These are phyloP conservation scores for Adela reaumurella DNA, from an alignment of 2,888 invertebrate species.

Conservation along the genomic window DNA sequence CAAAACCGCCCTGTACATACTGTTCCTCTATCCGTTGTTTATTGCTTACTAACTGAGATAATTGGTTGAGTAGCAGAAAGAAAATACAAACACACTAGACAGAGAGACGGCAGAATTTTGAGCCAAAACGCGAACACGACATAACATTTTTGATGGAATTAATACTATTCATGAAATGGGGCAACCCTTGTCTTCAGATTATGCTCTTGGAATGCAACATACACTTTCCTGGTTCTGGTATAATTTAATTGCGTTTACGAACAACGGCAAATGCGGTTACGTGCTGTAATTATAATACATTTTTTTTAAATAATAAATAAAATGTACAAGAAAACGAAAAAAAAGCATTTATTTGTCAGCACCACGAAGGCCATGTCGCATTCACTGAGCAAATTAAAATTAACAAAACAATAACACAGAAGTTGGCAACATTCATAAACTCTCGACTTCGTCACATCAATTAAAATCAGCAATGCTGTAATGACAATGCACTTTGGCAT, in stretches of 20 bases:
- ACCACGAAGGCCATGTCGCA: neutral
- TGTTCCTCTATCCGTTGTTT: constrained; percentile 11
- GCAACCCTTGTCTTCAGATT: constrained; percentile 50
- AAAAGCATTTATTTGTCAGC: too few relatives aligned
- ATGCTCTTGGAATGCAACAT: neutral
- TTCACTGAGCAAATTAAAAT: neutral
- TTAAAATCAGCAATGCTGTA: too few relatives aligned
- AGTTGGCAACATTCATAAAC: neutral
- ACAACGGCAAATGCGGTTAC: too few relatives aligned
- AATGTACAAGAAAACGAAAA: too few relatives aligned
- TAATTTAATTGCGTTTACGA: too few relatives aligned
- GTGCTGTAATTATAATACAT: too few relatives aligned
- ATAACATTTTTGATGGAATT: constrained; percentile 49
- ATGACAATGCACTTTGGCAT: too few relatives aligned
- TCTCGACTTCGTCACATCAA: neutral
- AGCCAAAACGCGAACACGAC: constrained; percentile 51
- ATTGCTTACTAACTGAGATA: neutral
- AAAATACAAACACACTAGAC: constrained; percentile 32
- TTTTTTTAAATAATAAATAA: too few relatives aligned
- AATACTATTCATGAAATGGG: constrained; percentile 42
- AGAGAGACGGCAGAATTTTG: constrained; percentile 34
- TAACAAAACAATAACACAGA: neutral
- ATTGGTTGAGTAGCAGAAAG: neutral
- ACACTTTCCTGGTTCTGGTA: neutral
- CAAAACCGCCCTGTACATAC: constrained; percentile 57